Conservation (phyloP, 2,797 vertebrate species). For the Meriones psammophilus region DNA sequence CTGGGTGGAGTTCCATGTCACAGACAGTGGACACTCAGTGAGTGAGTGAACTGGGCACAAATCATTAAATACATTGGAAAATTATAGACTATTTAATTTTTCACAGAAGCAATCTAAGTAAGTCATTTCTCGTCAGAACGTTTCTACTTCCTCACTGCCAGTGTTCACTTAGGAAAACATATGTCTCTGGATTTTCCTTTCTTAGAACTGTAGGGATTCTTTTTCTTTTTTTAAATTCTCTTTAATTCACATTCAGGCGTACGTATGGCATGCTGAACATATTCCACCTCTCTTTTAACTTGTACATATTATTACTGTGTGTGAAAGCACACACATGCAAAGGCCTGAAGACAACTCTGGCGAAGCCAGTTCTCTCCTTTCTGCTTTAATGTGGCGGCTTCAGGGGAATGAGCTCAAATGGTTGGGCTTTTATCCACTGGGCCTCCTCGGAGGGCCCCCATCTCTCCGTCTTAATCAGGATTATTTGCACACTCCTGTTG, state of each 20-base stretch:
- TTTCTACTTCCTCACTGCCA: not conserved
- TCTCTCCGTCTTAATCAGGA: not conserved
- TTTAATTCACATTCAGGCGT: not conserved
- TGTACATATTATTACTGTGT: not conserved
- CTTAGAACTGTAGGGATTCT: not conserved
- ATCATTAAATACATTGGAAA: constrained; percentile 41
- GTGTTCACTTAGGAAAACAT: not conserved
- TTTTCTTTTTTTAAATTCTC: not conserved
- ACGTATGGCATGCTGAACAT: not conserved
- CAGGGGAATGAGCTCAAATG: not conserved
- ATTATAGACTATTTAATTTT: not conserved
- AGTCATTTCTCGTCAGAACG: not conserved
- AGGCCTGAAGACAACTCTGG: not conserved
- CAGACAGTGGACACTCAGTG: not conserved
- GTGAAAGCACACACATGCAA: not conserved
- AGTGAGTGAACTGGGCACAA: not conserved
- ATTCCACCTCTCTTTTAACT: not conserved
- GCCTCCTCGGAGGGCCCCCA: no score
- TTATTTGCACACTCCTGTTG: not conserved
- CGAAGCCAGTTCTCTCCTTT: not conserved
- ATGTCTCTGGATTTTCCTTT: not conserved
- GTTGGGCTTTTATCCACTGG: not conserved
- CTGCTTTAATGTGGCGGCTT: not conserved
- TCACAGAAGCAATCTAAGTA: constrained; percentile 26
- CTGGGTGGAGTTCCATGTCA: not conserved